Evolutionary conservation across 2,113 vertebrate genomes (phyloP).

Genomic region (Larimichthys crocea): DNA sequence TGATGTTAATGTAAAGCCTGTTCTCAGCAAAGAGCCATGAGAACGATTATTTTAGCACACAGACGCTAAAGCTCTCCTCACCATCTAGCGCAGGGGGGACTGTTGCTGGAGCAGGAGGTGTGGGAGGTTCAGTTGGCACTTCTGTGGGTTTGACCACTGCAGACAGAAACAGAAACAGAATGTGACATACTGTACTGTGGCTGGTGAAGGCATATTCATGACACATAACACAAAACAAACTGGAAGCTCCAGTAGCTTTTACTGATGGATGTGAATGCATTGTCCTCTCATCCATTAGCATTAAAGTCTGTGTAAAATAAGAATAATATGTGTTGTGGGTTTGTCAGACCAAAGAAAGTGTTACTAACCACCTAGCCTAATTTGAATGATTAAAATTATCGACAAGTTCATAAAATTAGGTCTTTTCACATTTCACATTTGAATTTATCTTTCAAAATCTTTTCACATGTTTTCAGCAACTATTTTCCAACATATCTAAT

Average conservation of each 20-base stretch:
- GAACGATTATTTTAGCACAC: neutral
- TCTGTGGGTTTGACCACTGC: conserved; percentile 94
- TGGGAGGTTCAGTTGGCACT: conserved; percentile 90
- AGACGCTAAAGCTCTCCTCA: conserved; percentile 74
- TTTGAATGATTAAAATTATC: too few species aligned
- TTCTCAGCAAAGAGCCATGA: neutral
- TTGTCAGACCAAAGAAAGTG: too few species aligned
- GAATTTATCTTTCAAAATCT: too few species aligned
- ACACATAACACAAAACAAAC: neutral
- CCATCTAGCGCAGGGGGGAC: conserved; percentile 94
- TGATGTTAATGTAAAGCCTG: neutral
- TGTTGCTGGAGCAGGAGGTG: conserved; percentile 91
- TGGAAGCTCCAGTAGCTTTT: neutral
- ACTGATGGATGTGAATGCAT: neutral
- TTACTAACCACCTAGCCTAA: too few species aligned
- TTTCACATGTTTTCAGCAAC: too few species aligned
- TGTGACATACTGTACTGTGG: neutral
- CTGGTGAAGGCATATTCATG: neutral
- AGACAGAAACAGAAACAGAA: conserved; percentile 33
- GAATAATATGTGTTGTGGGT: too few species aligned
- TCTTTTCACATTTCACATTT: too few species aligned
- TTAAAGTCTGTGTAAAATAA: neutral
- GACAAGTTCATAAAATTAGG: too few species aligned
- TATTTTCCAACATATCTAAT: too few species aligned
- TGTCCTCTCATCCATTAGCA: neutral